Evolutionary conservation across 2,113 vertebrate species (phyloP).

Genomic region (Pseudorhombus dupliciocellatus): DNA sequence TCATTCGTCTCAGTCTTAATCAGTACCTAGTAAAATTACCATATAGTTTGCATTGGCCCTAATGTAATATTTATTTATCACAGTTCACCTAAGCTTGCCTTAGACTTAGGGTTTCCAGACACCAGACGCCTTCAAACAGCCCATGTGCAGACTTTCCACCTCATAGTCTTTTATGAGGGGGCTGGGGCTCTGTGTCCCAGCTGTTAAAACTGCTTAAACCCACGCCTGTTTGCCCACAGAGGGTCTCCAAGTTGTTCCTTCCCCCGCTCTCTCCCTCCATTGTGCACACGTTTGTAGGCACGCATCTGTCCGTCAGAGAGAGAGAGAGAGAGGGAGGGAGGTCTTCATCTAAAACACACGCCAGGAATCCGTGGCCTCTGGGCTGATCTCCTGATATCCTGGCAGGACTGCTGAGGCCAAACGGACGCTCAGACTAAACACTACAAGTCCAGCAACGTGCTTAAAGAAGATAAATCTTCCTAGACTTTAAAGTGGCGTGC

Average conservation of each 20-base stretch:
- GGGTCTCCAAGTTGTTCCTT: constrained; percentile 30
- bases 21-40: neutral
- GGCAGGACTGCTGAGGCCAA: neutral
- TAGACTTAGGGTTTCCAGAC: constrained; percentile 5
- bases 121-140: constrained; percentile 5
- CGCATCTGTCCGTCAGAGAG: constrained; percentile 44
- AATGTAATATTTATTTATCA: neutral
- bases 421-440: neutral
- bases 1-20: no score
- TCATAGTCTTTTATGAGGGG: constrained; percentile 50
- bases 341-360: constrained; percentile 30
- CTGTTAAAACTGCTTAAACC: constrained; percentile 54
- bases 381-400: constrained; percentile 40
- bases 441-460: neutral
- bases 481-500: neutral
- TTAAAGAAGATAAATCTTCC: neutral
- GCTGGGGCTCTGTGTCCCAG: constrained; percentile 52
- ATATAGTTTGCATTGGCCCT: neutral
- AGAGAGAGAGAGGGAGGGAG: constrained; percentile 13
- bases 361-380: constrained; percentile 42
- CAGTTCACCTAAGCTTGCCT: neutral
- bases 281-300: constrained; percentile 53
- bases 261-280: constrained; percentile 52
- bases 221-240: constrained; percentile 38
- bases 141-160: constrained; percentile 21